Evolutionary conservation across 2,888 invertebrate genomes (phyloP), one percentile per base, ranked within the genome.

Genomic region (Pediacus dermestoides): DNA sequence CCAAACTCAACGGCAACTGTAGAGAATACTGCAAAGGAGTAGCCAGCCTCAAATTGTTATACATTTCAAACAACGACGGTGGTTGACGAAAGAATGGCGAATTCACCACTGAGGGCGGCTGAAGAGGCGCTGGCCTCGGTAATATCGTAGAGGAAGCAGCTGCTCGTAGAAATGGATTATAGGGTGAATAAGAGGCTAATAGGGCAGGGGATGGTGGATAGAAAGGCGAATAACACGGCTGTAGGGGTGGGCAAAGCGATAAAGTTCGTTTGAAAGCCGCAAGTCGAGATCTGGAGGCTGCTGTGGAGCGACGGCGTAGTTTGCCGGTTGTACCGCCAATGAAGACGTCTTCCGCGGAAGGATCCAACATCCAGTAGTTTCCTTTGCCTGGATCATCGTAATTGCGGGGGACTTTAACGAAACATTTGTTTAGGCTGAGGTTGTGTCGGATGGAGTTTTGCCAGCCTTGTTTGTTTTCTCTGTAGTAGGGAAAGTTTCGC

Each of bases 371-470:
- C 97, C 97, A 99, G 71, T 97, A 97, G 72, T 97, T 97, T 1
- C 97, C 97, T 67, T 99, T 99, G 1, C 97, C 97, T 0, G 97
- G 97, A 65, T 99, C 97, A 70, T 99, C 96, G 73, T 97, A 99
- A 63, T 94, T 94, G n/a, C 99, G 76, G 1, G 94, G 93, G 28
- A 93, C 91, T 74, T 97, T 97, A 16, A 99, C 92, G 69, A 99
- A 99, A 66, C 96, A 97, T 72, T 97, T 97, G 73, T 99, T 99
- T 61, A 99, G 74, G 56, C 92, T 92, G 8, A 99, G 74, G 67
- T 99, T 99, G 71, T 99, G 97, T 1, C 97, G 75, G 48, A 99
- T 99, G 1, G 95, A 95, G 66, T 99, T 99, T 72, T 99, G 97
- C 99, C 99, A 99, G 16, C 97, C 97, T 63, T 96, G 95, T 58